A percentile compares a stretch with the other conserved stretches of the same genome.
Evolutionary conservation across 2,888 invertebrate genomes (phyloP).

Genomic region (Epinotia ramella): DNA sequence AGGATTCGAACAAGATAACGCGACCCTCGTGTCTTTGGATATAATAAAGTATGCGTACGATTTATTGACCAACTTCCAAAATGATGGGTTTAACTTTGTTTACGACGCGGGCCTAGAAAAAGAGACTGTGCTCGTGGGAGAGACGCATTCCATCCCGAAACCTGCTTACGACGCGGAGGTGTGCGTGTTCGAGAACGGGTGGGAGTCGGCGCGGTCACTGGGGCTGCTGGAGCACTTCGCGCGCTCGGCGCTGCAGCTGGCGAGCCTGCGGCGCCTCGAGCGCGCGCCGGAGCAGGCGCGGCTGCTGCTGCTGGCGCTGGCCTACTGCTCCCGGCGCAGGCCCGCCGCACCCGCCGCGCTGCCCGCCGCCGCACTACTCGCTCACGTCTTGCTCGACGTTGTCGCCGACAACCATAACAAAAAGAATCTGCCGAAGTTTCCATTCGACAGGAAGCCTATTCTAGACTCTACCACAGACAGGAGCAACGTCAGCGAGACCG

Average conservation of each 20-base stretch:
- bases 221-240: slow-evolving; percentile 54
- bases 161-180: slow-evolving; percentile 51
- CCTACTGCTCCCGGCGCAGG: slow-evolving; percentile 57
- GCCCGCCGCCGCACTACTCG: slow-evolving; percentile 55
- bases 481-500: slow-evolving; percentile 36
- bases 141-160: slow-evolving; percentile 47
- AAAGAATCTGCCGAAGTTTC: slow-evolving; percentile 26
- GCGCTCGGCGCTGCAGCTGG: slow-evolving; percentile 44
- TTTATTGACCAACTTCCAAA: slow-evolving; percentile 57
- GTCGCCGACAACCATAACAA: slow-evolving; percentile 47
- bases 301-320: slow-evolving; percentile 56
- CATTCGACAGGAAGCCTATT: slow-evolving; percentile 26
- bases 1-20: slow-evolving; percentile 49
- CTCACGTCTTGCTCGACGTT: slow-evolving; percentile 53
- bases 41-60: slow-evolving; percentile 61
- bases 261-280: slow-evolving; percentile 48
- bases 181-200: slow-evolving; percentile 61
- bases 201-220: slow-evolving; percentile 51
- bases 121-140: slow-evolving; percentile 1
- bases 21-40: slow-evolving; percentile 53
- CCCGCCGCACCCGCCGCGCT: slow-evolving; percentile 46
- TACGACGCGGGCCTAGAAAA: neutral
- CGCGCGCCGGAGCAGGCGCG: slow-evolving; percentile 52
- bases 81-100: slow-evolving; percentile 37
- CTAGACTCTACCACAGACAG: slow-evolving; percentile 12